These are phyloP conservation scores for Etheostoma nigrum DNA, from an alignment of 2,797 vertebrate genomes.

Conservation along the genomic window DNA sequence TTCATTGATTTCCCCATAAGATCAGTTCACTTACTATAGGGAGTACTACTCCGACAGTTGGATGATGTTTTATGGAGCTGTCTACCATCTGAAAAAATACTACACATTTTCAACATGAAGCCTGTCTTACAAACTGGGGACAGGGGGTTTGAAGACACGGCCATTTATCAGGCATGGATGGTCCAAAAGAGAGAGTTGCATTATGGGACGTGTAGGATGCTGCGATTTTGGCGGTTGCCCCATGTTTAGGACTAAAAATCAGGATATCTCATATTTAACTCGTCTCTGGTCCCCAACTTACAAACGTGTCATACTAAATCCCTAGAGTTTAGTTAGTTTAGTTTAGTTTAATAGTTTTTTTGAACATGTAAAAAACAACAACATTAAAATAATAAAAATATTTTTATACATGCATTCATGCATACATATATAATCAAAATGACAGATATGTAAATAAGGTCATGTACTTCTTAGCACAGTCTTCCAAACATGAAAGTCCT, in stretches of 20 bases:
- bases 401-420: too few relatives aligned
- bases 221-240: neutral
- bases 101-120: neutral
- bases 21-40: neutral
- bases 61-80: neutral
- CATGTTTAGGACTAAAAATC: neutral
- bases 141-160: neutral
- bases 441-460: too few relatives aligned
- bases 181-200: neutral
- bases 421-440: too few relatives aligned
- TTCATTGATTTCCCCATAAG: neutral
- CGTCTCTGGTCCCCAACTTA: neutral
- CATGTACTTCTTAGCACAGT: too few relatives aligned
- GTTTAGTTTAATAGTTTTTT: too few relatives aligned
- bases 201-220: neutral
- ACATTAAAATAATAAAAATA: too few relatives aligned
- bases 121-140: neutral
- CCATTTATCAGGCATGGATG: neutral
- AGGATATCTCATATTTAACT: neutral
- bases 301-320: neutral
- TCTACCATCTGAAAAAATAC: too few relatives aligned
- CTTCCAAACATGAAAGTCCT: too few relatives aligned
- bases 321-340: too few relatives aligned
- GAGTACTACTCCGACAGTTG: neutral
- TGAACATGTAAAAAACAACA: too few relatives aligned